A percentile compares a stretch with the other conserved stretches of the same genome.
phyloP scores from a whole-genome alignment of 1,140 invertebrate species.

The Macrobrachium rosenbergii region DNA sequence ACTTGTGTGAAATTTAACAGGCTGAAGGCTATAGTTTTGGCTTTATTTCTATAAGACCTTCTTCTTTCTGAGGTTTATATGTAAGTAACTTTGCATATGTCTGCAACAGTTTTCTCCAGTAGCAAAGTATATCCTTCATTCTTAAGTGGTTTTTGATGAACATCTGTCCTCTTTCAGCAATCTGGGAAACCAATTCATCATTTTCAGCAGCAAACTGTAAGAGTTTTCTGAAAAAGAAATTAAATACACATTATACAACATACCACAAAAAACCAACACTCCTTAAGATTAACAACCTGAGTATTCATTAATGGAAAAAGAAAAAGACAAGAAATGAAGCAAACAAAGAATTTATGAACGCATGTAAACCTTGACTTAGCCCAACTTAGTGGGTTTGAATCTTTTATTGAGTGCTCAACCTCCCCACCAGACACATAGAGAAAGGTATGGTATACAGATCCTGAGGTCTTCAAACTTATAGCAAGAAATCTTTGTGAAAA shows the following conservation, averaged over 20 bases:
- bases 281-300: too few relatives aligned
- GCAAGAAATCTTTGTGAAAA: too few relatives aligned
- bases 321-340: too few relatives aligned
- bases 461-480: not conserved
- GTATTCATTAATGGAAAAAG: too few relatives aligned
- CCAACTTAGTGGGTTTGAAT: too few relatives aligned
- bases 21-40: not conserved
- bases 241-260: not conserved
- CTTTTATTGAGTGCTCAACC: too few relatives aligned
- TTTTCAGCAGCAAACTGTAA: conserved; percentile 84
- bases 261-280: too few relatives aligned
- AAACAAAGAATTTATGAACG: too few relatives aligned
- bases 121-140: conserved; percentile 87
- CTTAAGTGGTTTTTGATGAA: conserved; percentile 88
- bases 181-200: conserved; percentile 82
- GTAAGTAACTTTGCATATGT: conserved; percentile 84
- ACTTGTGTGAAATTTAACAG: too few relatives aligned
- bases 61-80: conserved; percentile 73
- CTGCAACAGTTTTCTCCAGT: conserved; percentile 87
- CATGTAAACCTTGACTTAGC: too few relatives aligned
- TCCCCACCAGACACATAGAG: not conserved
- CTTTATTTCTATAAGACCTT: conserved; percentile 27
- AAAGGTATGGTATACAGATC: not conserved
- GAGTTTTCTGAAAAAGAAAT: conserved; percentile 72
- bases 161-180: conserved; percentile 85